Evolutionary conservation across 2,888 invertebrate species (phyloP).

Genomic region (Hololepta plana): DNA sequence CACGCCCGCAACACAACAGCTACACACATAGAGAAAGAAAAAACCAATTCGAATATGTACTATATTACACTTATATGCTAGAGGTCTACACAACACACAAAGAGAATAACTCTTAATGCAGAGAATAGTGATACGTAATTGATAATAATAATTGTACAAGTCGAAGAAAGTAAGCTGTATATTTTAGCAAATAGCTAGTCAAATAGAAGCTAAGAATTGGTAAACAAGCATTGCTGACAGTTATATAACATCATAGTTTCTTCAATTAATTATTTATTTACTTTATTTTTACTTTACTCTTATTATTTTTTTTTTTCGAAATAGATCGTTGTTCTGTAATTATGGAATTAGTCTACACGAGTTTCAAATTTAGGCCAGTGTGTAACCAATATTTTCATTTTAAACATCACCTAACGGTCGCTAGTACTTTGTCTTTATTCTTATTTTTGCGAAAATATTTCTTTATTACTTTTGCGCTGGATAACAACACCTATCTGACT

Average conservation of each 20-base stretch:
- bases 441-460: no score
- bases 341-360: slow-evolving; percentile 29
- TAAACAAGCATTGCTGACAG: slow-evolving; percentile 28
- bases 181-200: slow-evolving; percentile 22
- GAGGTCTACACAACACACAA: slow-evolving; percentile 31
- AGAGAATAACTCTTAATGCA: slow-evolving; percentile 26
- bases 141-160: no score
- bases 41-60: slow-evolving; percentile 28
- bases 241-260: slow-evolving; percentile 21
- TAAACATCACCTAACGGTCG: slow-evolving; percentile 13
- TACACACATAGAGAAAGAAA: slow-evolving; percentile 28
- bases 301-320: slow-evolving; percentile 15
- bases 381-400: slow-evolving; percentile 6
- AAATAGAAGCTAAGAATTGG: slow-evolving; percentile 27
- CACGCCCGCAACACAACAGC: slow-evolving; percentile 27
- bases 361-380: slow-evolving; percentile 30
- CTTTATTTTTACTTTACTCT: slow-evolving; percentile 2
- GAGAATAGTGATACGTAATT: slow-evolving; percentile 25
- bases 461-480: slow-evolving; percentile 20
- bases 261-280: no score
- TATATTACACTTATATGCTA: slow-evolving; percentile 24
- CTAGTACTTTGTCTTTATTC: slow-evolving; percentile 1
- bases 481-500: slow-evolving; percentile 15
- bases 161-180: slow-evolving; percentile 15
- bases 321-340: slow-evolving; percentile 31